Conservation (phyloP, 2,113 vertebrate species). For the Limnothrissa miodon region DNA sequence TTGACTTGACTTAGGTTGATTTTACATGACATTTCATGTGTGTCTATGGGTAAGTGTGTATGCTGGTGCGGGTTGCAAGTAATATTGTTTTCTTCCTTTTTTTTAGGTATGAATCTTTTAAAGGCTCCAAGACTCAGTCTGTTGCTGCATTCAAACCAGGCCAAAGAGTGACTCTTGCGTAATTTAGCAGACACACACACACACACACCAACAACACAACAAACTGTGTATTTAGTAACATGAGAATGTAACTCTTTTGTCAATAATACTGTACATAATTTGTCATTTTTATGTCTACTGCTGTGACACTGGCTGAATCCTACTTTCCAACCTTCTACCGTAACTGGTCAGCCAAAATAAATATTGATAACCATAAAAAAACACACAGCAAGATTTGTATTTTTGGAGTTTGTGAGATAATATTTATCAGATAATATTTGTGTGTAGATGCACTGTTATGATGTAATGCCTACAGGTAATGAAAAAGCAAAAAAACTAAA, state of each 20-base stretch:
- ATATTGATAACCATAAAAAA: neutral
- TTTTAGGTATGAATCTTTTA: constrained; percentile 85
- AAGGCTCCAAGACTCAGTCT: constrained; percentile 69
- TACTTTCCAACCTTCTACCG: no score
- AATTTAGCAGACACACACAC: constrained; percentile 40
- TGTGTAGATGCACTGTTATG: no score
- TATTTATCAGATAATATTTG: no score
- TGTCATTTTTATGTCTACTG: neutral
- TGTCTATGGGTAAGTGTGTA: constrained; percentile 8
- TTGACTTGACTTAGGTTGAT: no score
- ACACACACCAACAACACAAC: neutral
- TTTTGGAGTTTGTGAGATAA: neutral
- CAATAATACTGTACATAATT: neutral
- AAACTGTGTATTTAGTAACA: neutral
- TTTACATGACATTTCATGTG: no score
- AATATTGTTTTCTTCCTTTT: constrained; percentile 13
- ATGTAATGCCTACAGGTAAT: no score
- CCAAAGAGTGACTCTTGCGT: constrained; percentile 90
- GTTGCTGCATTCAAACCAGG: constrained; percentile 73
- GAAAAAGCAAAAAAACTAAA: neutral
- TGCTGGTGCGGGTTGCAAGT: neutral
- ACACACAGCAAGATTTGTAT: neutral
- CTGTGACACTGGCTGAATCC: neutral
- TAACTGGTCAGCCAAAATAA: neutral
- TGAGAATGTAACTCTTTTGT: neutral